Evolutionary conservation across 2,888 invertebrate genomes (phyloP).

Genomic region (Barypeithes pellucidus): DNA sequence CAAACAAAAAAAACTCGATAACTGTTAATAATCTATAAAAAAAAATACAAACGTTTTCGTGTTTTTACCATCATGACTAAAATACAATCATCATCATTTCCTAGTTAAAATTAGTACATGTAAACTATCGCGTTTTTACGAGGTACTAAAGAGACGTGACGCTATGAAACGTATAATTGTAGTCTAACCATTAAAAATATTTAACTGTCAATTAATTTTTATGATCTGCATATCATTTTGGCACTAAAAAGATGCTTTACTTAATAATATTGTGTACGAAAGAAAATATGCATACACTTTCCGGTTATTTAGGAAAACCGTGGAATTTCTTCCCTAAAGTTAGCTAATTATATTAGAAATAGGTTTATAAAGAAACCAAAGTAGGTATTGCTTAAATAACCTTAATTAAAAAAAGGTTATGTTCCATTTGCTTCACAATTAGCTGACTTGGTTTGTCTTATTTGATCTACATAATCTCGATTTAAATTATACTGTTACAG

Average conservation of each 20-base stretch:
- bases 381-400: too few species aligned
- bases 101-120: constrained; percentile 60
- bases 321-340: too few species aligned
- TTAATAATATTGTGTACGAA: neutral
- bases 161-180: constrained; percentile 29
- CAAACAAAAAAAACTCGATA: constrained; percentile 29
- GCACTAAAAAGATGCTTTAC: constrained; percentile 22
- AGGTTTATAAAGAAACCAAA: too few species aligned
- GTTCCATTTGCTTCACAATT: too few species aligned
- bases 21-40: constrained; percentile 36
- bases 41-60: constrained; percentile 24
- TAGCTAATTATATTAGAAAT: too few species aligned
- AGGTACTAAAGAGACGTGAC: constrained; percentile 15
- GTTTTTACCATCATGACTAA: constrained; percentile 39
- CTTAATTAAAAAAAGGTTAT: too few species aligned
- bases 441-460: too few species aligned
- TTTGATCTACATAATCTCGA: too few species aligned
- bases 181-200: constrained; percentile 11
- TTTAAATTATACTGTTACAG: too few species aligned
- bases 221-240: constrained; percentile 31
- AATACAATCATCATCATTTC: constrained; percentile 60
- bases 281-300: neutral
- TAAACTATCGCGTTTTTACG: constrained; percentile 50
- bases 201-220: constrained; percentile 40
- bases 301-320: too few species aligned